phyloP scores from a whole-genome alignment of 2,797 vertebrate genomes.

The Poeciliopsis infans region DNA sequence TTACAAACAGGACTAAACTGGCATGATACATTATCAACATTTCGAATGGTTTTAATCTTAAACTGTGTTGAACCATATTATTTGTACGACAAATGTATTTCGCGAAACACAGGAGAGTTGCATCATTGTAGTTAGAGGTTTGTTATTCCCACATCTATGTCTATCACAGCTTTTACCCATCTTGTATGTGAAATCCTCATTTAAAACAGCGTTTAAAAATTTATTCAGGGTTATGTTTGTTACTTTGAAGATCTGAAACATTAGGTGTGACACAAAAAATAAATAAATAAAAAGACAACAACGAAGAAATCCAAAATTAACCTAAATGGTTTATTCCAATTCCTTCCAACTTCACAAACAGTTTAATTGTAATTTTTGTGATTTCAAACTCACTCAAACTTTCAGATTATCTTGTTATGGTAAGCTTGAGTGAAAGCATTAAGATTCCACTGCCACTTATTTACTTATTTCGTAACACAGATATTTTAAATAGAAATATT shows the following conservation, averaged over 20 bases:
- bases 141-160: slow-evolving; percentile 21
- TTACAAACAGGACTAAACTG: neutral
- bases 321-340: neutral
- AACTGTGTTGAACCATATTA: neutral
- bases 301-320: neutral
- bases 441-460: neutral
- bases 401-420: neutral
- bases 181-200: neutral
- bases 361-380: neutral
- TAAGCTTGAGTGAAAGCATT: neutral
- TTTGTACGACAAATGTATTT: slow-evolving; percentile 60
- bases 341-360: neutral
- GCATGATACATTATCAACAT: neutral
- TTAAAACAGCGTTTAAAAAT: neutral
- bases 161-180: neutral
- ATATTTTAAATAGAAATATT: neutral
- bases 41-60: neutral
- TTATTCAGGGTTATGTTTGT: neutral
- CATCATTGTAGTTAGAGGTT: slow-evolving; percentile 72
- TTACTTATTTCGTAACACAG: neutral
- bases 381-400: neutral
- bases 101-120: slow-evolving; percentile 74
- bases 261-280: neutral
- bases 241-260: neutral
- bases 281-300: neutral